Evolutionary conservation across 2,888 invertebrate genomes (phyloP).

Genomic region (Lagria hirta): DNA sequence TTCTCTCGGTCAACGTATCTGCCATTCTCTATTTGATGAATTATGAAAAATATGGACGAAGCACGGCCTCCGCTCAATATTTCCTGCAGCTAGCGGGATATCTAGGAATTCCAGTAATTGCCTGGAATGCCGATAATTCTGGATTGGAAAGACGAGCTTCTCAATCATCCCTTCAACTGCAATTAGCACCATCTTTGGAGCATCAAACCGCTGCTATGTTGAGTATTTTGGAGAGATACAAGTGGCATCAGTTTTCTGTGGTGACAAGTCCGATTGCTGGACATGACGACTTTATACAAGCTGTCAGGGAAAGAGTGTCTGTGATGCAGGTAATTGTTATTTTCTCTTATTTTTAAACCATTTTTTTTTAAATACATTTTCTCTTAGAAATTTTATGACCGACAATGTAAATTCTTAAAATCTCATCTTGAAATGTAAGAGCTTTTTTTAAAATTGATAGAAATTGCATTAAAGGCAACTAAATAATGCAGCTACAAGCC

Average conservation of each 20-base stretch:
- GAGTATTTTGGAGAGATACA: constrained; percentile 90
- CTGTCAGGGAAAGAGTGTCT: constrained; percentile 83
- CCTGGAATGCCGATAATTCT: constrained; percentile 97
- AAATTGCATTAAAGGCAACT: too few relatives aligned
- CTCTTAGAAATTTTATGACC: too few relatives aligned
- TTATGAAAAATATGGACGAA: constrained; percentile 89
- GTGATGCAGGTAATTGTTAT: constrained; percentile 79
- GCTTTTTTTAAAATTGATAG: too few relatives aligned
- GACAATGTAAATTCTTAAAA: too few relatives aligned
- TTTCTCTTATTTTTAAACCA: too few relatives aligned
- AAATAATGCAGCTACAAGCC: too few relatives aligned
- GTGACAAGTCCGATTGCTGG: constrained; percentile 93
- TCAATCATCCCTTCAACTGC: constrained; percentile 85
- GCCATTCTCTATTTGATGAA: constrained; percentile 94
- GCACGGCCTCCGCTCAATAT: constrained; percentile 92
- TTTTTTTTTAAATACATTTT: too few relatives aligned
- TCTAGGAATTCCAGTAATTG: constrained; percentile 93
- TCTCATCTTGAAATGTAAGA: too few relatives aligned
- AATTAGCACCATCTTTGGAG: constrained; percentile 93
- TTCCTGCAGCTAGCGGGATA: constrained; percentile 91
- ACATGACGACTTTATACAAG: constrained; percentile 93
- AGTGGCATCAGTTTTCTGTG: constrained; percentile 95
- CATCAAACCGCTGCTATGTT: constrained; percentile 97
- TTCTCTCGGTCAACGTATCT: constrained; percentile 84
- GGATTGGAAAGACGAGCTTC: constrained; percentile 74